Conservation (phyloP, 2,888 invertebrate genomes). For the Epistrophe grossulariae region DNA sequence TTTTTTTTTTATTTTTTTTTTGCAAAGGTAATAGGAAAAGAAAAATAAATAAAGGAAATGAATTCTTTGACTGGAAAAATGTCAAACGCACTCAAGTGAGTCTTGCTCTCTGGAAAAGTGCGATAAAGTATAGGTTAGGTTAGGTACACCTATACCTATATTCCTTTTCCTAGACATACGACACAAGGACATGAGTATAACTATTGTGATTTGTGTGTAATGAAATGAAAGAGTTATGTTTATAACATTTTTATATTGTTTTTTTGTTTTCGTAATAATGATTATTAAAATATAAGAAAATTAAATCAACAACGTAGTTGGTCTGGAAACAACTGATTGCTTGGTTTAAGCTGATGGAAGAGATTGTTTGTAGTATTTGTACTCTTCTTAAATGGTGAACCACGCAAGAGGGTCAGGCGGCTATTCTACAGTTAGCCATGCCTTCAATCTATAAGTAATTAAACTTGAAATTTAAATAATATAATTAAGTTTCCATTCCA, state of each 20-base stretch:
- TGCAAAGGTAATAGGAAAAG: conserved; percentile 22
- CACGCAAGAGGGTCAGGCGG: no score
- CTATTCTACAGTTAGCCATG: no score
- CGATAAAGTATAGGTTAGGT: conserved; percentile 21
- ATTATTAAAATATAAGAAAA: background rate
- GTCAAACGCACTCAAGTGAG: conserved; percentile 37
- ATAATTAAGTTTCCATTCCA: no score
- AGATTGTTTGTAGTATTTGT: no score
- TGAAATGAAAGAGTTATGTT: conserved; percentile 25
- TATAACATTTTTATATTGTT: conserved; percentile 7
- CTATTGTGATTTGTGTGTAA: conserved; percentile 2
- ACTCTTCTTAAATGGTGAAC: no score
- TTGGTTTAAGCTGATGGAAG: background rate
- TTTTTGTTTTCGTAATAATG: background rate
- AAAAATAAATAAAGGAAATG: conserved; percentile 35
- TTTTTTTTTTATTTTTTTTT: background rate
- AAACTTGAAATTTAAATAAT: no score
- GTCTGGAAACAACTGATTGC: background rate
- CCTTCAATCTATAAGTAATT: no score
- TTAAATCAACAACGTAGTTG: background rate
- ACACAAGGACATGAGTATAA: background rate
- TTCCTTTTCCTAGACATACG: conserved; percentile 3
- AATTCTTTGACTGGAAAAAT: conserved; percentile 36
- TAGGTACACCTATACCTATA: background rate
- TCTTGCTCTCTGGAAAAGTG: conserved; percentile 24